phyloP scores from a whole-genome alignment of 35 echinoderm and acorn worm species.

The Hemicentrotus pulcherrimus region DNA sequence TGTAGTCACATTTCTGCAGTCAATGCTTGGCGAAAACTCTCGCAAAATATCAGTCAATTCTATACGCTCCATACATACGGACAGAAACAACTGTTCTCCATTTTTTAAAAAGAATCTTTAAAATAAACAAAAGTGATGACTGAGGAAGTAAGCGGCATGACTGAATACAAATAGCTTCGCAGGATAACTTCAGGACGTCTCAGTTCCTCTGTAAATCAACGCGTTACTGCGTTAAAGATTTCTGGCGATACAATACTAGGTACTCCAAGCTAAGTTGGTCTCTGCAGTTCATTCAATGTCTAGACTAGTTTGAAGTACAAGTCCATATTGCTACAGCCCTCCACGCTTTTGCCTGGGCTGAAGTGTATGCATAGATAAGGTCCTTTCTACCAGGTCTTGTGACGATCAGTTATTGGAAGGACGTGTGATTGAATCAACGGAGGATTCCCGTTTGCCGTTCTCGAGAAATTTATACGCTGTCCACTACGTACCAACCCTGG shows the following conservation, averaged over 20 bases:
- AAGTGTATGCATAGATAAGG: conserved; percentile 3
- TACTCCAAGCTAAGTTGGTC: not conserved
- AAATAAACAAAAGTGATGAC: not conserved
- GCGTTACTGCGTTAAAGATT: not conserved
- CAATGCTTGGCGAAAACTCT: not conserved
- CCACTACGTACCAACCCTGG: not conserved
- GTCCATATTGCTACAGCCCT: not conserved
- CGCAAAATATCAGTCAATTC: not conserved
- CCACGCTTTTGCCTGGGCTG: not conserved
- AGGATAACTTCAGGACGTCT: not conserved
- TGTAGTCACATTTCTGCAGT: not conserved
- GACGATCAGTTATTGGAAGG: not conserved
- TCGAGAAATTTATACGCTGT: not conserved
- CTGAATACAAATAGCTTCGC: not conserved
- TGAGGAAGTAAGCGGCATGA: not conserved
- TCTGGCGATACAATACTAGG: not conserved
- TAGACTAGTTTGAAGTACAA: not conserved
- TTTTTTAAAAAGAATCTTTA: not conserved
- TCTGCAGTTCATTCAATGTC: not conserved
- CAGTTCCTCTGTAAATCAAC: not conserved
- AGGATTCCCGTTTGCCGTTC: not conserved
- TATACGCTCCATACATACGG: not conserved
- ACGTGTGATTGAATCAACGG: not conserved
- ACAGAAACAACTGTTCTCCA: not conserved
- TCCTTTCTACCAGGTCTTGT: not conserved